Evolutionary conservation across 2,113 vertebrate species (phyloP), one percentile per base, ranked within the genome.

Genomic region (Heteronetta atricapilla): DNA sequence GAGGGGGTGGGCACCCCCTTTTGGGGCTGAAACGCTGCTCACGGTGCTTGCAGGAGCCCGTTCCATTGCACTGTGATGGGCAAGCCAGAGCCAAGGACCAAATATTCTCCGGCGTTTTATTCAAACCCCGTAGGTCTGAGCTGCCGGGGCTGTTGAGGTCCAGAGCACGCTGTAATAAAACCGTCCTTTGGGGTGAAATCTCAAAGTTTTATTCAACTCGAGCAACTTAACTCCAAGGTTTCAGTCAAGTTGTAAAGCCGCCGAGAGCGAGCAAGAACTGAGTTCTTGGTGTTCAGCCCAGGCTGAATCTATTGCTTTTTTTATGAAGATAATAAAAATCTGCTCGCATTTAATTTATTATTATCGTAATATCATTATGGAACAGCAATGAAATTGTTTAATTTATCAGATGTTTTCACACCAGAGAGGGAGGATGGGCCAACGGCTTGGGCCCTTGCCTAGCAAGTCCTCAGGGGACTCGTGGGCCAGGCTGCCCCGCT

Each of bases 221-320:
- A 88, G 79, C 59, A 46, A 50, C 85, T 53, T 4, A 77, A 46
- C 36, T 95, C 33, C 75, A 15, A 33, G 79, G 52, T 75, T 79
- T 88, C 40, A 23, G 38, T 84, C 56, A 26, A 44, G 92, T n/a
- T 86, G 64, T 68, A 86, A 80, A 46, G 90, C 72, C 70, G 79
- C 90, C 33, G 85, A 80, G 68, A 88, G 42, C 86, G 17, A 52
- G 59, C 75, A 60, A 42, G 63, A 95, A 82, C 79, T 1, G 29
- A 86, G 95, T 91, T 95, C 95, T 95, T 97, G 95, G 88, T 96
- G 94, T 95, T 95, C 95, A 93, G 96, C 96, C 90, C 95, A 84
- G 90, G 64, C 82, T 78, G 44, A 93, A 92, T 93, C 92, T 94
- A 94, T 90, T 91, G 75, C 82, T 4, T 31, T 67, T 79, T 96